Conservation (phyloP, 2,888 invertebrate genomes). For the Onchidella celtica region DNA sequence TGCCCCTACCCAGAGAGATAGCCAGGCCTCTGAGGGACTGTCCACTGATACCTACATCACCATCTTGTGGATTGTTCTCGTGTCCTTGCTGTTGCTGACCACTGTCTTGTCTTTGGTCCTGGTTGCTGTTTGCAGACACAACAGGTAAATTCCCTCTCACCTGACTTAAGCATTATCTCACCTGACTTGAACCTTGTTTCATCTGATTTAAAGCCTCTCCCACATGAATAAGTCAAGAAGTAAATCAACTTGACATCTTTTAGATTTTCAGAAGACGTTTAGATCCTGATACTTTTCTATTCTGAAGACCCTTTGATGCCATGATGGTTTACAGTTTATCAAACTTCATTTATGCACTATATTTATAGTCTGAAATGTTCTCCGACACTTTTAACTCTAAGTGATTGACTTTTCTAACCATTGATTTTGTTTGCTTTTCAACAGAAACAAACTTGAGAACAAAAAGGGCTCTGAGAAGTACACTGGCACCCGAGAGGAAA, state of each 20-base stretch:
- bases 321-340: too few relatives aligned
- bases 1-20: neutral
- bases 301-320: too few relatives aligned
- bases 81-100: constrained; percentile 48
- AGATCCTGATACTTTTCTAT: too few relatives aligned
- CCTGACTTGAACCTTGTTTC: too few relatives aligned
- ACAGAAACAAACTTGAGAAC: constrained; percentile 34
- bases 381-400: neutral
- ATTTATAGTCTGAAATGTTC: too few relatives aligned
- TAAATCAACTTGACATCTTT: too few relatives aligned
- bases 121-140: constrained; percentile 47
- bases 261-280: too few relatives aligned
- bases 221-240: too few relatives aligned
- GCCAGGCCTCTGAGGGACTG: neutral
- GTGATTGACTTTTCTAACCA: neutral
- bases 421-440: neutral
- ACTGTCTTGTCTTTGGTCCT: constrained; percentile 44
- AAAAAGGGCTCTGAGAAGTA: constrained; percentile 54
- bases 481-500: constrained; percentile 62
- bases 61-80: constrained; percentile 53
- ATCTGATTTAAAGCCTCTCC: too few relatives aligned
- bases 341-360: too few relatives aligned
- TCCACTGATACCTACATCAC: constrained; percentile 44
- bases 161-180: too few relatives aligned
- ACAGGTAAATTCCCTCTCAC: constrained; percentile 22